These are phyloP conservation scores for Darevskia mixta DNA, from an alignment of 2,797 vertebrate species.

Conservation along the genomic window DNA sequence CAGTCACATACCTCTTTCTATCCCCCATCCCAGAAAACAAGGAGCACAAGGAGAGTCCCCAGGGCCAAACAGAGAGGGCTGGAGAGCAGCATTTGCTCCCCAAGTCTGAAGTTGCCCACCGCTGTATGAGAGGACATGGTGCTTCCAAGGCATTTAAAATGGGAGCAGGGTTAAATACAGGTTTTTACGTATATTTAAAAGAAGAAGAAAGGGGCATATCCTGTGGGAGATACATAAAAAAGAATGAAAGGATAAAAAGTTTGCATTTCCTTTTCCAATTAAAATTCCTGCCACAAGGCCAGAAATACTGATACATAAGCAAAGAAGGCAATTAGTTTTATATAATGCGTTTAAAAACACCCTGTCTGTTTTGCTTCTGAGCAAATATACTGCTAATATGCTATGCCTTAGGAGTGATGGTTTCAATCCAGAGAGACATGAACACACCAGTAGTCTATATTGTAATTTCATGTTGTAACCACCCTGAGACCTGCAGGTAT, in stretches of 20 bases:
- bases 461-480: too few species aligned
- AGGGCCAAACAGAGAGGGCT: too few species aligned
- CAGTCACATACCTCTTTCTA: too few species aligned
- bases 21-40: too few species aligned
- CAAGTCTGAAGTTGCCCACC: not conserved
- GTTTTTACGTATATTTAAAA: not conserved
- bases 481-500: too few species aligned
- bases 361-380: not conserved
- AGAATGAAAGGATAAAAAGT: not conserved
- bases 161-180: not conserved
- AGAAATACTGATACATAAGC: not conserved
- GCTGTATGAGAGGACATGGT: not conserved
- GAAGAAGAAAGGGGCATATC: too few species aligned
- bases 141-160: not conserved
- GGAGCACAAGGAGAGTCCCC: too few species aligned
- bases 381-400: not conserved
- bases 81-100: too few species aligned
- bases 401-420: not conserved
- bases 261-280: not conserved
- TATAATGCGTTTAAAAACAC: conserved; percentile 4
- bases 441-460: too few species aligned
- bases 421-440: not conserved
- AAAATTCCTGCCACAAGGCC: not conserved
- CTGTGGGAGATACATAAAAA: not conserved
- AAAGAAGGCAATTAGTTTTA: not conserved